phyloP scores from a whole-genome alignment of 2,888 invertebrate genomes.

The Diloba caeruleocephala region DNA sequence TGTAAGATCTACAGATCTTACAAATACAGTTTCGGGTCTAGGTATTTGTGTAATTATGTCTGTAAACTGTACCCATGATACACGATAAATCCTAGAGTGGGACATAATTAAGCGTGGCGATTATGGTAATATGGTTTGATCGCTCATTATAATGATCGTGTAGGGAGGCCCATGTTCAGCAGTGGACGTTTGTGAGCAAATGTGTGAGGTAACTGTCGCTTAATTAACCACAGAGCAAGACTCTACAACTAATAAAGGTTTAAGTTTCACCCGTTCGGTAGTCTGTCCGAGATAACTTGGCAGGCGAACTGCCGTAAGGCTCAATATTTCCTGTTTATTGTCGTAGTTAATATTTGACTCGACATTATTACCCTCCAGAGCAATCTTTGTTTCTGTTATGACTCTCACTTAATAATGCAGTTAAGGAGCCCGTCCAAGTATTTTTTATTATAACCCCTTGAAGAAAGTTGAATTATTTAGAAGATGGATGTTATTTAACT shows the following conservation, averaged over 20 bases:
- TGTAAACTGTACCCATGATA: too few relatives aligned
- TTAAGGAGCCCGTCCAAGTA: conserved; percentile 2
- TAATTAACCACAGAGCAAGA: conserved; percentile 2
- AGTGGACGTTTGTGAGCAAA: too few relatives aligned
- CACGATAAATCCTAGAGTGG: too few relatives aligned
- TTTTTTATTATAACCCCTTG: conserved; percentile 9
- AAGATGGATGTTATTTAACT: conserved; percentile 1
- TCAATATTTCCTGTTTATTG: conserved; percentile 44
- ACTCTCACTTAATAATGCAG: conserved; percentile 34
- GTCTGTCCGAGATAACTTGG: conserved; percentile 19
- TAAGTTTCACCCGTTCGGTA: conserved; percentile 3
- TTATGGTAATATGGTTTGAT: too few relatives aligned
- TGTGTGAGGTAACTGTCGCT: neutral
- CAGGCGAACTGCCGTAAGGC: conserved; percentile 10
- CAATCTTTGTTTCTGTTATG: conserved; percentile 26
- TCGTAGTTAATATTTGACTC: conserved; percentile 42
- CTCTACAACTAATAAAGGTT: conserved; percentile 7
- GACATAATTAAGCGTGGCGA: too few relatives aligned
- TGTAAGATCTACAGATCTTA: too few relatives aligned
- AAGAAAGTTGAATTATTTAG: neutral
- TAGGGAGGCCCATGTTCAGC: too few relatives aligned
- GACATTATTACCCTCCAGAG: conserved; percentile 31
- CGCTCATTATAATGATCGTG: too few relatives aligned
- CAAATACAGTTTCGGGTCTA: too few relatives aligned
- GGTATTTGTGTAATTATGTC: too few relatives aligned